Percentiles rank a stretch among this genome's conserved stretches.
Conservation (phyloP, 2,797 vertebrate genomes). For the Florisuga fusca region DNA sequence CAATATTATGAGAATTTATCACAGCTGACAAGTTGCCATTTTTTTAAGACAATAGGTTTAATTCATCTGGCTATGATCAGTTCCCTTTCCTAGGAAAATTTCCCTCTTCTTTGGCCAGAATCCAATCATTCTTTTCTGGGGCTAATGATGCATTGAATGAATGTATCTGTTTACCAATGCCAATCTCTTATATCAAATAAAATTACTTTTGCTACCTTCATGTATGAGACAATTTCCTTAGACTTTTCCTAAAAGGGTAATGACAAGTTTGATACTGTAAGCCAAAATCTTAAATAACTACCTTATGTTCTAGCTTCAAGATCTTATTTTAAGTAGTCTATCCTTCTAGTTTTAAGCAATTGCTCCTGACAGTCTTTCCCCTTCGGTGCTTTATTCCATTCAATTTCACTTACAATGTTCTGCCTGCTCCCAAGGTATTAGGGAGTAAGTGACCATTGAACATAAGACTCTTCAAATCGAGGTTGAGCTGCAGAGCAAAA, state of each 20-base stretch:
- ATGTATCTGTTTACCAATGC: constrained; percentile 39
- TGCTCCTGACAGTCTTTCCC: constrained; percentile 52
- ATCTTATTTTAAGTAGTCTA: constrained; percentile 63
- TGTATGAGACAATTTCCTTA: constrained; percentile 43
- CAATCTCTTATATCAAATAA: constrained; percentile 37
- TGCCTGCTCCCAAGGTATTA: constrained; percentile 14
- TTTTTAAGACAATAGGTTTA: neutral
- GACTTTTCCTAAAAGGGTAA: constrained; percentile 59
- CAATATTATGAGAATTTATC: neutral
- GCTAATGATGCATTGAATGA: constrained; percentile 38
- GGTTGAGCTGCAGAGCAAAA: constrained; percentile 34
- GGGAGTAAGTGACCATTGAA: constrained; percentile 48
- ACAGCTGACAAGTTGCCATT: neutral
- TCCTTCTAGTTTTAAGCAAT: constrained; percentile 55
- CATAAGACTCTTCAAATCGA: constrained; percentile 25
- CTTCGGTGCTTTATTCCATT: constrained; percentile 33
- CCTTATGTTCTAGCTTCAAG: constrained; percentile 51
- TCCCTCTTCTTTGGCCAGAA: constrained; percentile 19
- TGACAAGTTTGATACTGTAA: constrained; percentile 55
- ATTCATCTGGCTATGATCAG: neutral
- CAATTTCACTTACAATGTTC: constrained; percentile 34
- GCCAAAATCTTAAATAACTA: constrained; percentile 66
- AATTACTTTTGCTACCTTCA: constrained; percentile 49
- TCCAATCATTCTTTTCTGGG: constrained; percentile 3
- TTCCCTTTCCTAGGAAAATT: neutral